Base-by-base conservation (phyloP, 2,888 invertebrate species). In the Meghimatium bilineatum region DNA sequence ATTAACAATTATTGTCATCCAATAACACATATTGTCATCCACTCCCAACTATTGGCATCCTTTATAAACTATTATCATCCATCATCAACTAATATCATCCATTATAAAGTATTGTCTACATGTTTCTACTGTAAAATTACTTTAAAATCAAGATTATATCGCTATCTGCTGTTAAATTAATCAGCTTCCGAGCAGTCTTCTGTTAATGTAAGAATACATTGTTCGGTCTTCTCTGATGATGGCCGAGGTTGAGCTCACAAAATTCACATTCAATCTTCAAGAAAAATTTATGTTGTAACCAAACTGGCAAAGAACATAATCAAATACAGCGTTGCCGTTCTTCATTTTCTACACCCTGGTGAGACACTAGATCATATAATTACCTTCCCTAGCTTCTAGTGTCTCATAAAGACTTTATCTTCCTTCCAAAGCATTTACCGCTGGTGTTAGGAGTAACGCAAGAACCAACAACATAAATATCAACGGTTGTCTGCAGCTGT, bases 281-380 rank as follows among this genome's bases (percentile, higher is more conserved):
- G 6, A 6, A 6, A 23, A 44, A 8, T 44, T 44, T 44, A 44
- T 44, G 5, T 44, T n/a, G 5, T 44, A 56, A 71, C 26, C 72
- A 49, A 3, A 74, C 72, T 17, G 29, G 26, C 44, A 49, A 49
- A n/a, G 32, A 29, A 49, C 49, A 49, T 74, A 74, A 49, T 74
- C 49, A 49, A 74, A 74, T 74, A 20, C 72, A 14, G 29, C 29
- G 17, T 1, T 49, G 14, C 49, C 17, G n/a, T 49, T n/a, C 49
- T 20, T 49, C 72, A 36, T 74, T 29, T 49, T 29, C 72, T 26
- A 74, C 12, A 74, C 72, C 49, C 44, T 26, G 49, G 14, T 49
- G 44, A 49, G 72, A 29, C n/a, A 74, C 72, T 49, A 49, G 14
- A n/a, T 17, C 49, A 17, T 74, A 29, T 74, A 44, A 74, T 74